A percentile compares a stretch with the other conserved stretches of the same genome.
Conservation (phyloP, 1,140 invertebrate species). For the Listronotus oregonensis region DNA sequence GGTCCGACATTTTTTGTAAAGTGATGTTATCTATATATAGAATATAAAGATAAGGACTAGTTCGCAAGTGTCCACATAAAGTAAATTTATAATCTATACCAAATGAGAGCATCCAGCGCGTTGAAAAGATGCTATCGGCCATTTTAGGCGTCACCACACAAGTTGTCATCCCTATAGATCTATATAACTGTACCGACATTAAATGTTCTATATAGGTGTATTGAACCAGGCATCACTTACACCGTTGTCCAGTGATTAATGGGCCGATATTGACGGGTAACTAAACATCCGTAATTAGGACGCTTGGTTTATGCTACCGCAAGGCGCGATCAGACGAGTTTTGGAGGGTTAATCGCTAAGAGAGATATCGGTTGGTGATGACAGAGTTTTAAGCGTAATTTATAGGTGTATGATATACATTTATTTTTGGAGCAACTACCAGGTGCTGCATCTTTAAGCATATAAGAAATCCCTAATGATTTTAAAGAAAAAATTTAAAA, state of each 20-base stretch:
- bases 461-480: no score
- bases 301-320: constrained; percentile 15
- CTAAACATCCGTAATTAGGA: constrained; percentile 28
- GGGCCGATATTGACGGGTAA: constrained; percentile 17
- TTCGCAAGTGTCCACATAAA: no score
- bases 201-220: constrained; percentile 11
- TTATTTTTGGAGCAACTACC: no score
- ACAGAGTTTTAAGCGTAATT: no score
- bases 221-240: constrained; percentile 24
- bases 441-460: no score
- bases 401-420: no score
- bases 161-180: constrained; percentile 7
- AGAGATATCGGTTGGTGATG: background rate
- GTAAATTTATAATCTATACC: no score
- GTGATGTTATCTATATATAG: no score
- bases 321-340: constrained; percentile 6
- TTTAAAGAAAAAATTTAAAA: no score
- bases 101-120: background rate
- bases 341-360: background rate
- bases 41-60: no score
- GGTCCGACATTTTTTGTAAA: no score
- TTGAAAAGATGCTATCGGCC: background rate
- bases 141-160: background rate
- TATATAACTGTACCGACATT: constrained; percentile 11
- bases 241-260: constrained; percentile 26